A percentile compares a stretch with the other conserved stretches of the same genome.
phyloP scores from a whole-genome alignment of 2,888 invertebrate genomes.

The Tupiocoris notatus region DNA sequence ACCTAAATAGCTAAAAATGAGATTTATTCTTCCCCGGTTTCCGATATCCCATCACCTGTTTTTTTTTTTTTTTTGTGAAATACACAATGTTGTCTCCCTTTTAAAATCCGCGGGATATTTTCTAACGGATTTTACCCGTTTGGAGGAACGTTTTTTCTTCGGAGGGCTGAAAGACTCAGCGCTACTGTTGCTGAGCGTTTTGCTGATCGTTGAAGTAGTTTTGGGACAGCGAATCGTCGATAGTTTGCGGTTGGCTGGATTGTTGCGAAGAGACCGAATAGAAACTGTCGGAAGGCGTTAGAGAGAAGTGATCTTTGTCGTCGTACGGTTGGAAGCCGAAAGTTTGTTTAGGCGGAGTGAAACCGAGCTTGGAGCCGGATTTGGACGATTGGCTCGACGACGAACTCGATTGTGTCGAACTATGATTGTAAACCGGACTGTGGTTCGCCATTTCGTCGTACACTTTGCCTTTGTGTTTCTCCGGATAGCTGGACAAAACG shows the following conservation, averaged over 20 bases:
- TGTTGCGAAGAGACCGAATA: constrained; percentile 35
- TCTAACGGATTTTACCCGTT: no score
- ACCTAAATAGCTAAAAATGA: no score
- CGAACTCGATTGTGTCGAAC: constrained; percentile 5
- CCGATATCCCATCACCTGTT: no score
- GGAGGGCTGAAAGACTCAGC: no score
- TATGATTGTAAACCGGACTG: constrained; percentile 38
- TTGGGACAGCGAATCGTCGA: constrained; percentile 38
- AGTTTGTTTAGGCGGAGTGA: constrained; percentile 49
- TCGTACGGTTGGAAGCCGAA: constrained; percentile 49
- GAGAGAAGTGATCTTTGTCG: constrained; percentile 34
- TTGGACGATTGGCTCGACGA: not conserved
- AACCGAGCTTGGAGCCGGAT: constrained; percentile 26
- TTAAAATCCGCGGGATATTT: no score
- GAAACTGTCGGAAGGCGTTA: constrained; percentile 23
- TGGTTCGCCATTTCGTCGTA: constrained; percentile 40
- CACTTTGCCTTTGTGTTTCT: constrained; percentile 40
- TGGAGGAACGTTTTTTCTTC: constrained; percentile 17
- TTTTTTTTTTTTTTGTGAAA: no score
- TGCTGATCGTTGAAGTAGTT: constrained; percentile 44
- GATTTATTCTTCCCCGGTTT: no score
- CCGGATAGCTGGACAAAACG: not conserved
- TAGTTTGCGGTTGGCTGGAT: constrained; percentile 7
- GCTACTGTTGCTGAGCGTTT: constrained; percentile 16
- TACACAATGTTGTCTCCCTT: no score